Percentiles rank a stretch among this genome's conserved stretches.
Conservation (phyloP, 2,797 vertebrate species). For the Mus caroli region DNA sequence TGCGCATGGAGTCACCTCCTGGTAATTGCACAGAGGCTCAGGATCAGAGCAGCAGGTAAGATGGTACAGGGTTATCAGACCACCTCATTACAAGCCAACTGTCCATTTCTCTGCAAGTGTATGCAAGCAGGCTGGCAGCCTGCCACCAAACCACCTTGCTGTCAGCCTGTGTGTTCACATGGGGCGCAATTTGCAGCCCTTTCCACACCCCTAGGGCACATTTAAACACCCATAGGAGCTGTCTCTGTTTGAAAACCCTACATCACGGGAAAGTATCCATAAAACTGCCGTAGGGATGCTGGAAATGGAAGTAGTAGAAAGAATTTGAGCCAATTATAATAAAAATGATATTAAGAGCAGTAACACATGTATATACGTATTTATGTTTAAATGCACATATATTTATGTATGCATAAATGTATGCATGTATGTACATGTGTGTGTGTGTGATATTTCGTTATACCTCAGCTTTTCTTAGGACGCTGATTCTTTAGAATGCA, state of each 20-base stretch:
- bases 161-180: constrained; percentile 42
- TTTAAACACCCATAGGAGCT: constrained; percentile 68
- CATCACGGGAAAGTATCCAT: constrained; percentile 19
- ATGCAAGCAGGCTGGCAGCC: not conserved
- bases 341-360: not conserved
- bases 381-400: not conserved
- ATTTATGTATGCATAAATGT: not conserved
- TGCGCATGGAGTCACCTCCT: constrained; percentile 62
- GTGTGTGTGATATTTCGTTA: not conserved
- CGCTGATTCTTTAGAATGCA: constrained; percentile 19
- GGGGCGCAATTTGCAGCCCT: constrained; percentile 69
- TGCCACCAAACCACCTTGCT: constrained; percentile 58
- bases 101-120: constrained; percentile 35
- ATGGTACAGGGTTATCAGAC: constrained; percentile 37
- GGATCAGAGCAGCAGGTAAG: constrained; percentile 42
- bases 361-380: not conserved
- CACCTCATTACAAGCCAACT: constrained; percentile 58
- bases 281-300: not conserved
- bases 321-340: constrained; percentile 52
- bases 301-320: constrained; percentile 38
- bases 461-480: constrained; percentile 24
- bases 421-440: not conserved
- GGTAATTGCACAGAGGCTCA: constrained; percentile 43
- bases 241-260: constrained; percentile 61
- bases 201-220: constrained; percentile 25